Evolutionary conservation across 2,888 invertebrate species (phyloP).

Genomic region (Nymphalis urticae): DNA sequence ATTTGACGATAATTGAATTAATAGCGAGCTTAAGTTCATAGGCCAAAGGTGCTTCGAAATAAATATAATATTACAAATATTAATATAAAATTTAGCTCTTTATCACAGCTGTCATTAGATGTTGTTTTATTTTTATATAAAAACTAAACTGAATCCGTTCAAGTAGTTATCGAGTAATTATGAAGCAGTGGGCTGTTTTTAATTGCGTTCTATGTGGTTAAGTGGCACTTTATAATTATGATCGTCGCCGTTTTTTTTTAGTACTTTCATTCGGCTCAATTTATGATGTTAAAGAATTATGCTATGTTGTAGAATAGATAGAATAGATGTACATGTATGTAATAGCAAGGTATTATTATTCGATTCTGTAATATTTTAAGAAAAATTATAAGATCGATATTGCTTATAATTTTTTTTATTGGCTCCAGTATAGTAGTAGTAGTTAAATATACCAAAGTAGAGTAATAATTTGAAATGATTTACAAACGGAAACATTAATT

Average conservation of each 20-base stretch:
- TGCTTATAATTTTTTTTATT: no score
- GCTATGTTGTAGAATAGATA: neutral
- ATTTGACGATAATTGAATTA: neutral
- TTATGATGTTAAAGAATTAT: conserved; percentile 4
- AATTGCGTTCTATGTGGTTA: conserved; percentile 27
- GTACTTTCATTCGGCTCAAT: neutral
- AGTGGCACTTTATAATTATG: conserved; percentile 28
- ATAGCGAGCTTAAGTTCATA: conserved; percentile 16
- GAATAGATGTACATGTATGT: neutral
- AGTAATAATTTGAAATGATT: no score
- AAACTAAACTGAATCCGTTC: conserved; percentile 10
- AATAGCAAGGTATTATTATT: no score
- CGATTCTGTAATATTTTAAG: no score
- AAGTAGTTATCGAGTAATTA: conserved; percentile 26
- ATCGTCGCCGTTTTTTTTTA: conserved; percentile 21
- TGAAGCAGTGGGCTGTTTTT: conserved; percentile 22
- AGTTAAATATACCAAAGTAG: no score
- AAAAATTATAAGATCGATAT: no score
- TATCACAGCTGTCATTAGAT: conserved; percentile 16
- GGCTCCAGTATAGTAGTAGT: no score
- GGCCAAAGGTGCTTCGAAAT: conserved; percentile 1
- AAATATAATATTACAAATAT: neutral
- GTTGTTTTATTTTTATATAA: conserved; percentile 11
- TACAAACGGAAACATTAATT: no score
- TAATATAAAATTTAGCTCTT: conserved; percentile 20